Base-by-base conservation (phyloP, 2,888 invertebrate species). In the Hylaea fasciaria region DNA sequence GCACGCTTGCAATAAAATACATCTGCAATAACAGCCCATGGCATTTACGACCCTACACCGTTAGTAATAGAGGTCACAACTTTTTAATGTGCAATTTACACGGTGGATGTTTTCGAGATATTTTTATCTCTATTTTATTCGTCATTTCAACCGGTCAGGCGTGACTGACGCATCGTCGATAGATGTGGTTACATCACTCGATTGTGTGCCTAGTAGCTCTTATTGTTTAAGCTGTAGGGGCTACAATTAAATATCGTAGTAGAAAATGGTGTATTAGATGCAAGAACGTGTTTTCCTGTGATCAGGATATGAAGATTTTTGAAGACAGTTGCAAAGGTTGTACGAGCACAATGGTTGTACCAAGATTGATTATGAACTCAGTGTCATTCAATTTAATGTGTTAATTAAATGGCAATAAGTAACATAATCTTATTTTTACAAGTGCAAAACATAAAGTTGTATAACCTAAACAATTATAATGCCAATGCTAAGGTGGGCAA, bases 91-190 rank as follows among this genome's bases (percentile, higher is more conserved):
- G 65, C 59, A 58, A 67, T 70, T 70, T 68, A 69, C 74, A 76
- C 75, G 68, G 73, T 73, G 69, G 72, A 68, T 66, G 66, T 70
- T 67, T 68, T 66, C 55, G 51, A 71, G 71, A 73, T 76, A 78
- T 76, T 77, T 78, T 75, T 77, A 79, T 74, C 73, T 75, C 69
- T 60, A 58, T 68, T 70, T 72, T 71, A 72, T 76, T 76, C 71
- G 76, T 69, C 68, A 65, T 64, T 69, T 67, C 67, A 69, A 73
- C 72, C 73, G 76, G 76, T 77, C 78, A 74, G 68, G 71, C 69
- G 65, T 57, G 67, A 47, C 65, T 73, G 70, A 74, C 53, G 77
- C 77, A 79, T 62, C 57, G 50, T 48, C 41, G 44, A 61, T 59
- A 60, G 51, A 29, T 29, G 39, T 46, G 52, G 49, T 69, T 66